Evolutionary conservation across 2,888 invertebrate genomes (phyloP), one percentile per base, ranked within the genome.

Genomic region (Chironomus tentans): DNA sequence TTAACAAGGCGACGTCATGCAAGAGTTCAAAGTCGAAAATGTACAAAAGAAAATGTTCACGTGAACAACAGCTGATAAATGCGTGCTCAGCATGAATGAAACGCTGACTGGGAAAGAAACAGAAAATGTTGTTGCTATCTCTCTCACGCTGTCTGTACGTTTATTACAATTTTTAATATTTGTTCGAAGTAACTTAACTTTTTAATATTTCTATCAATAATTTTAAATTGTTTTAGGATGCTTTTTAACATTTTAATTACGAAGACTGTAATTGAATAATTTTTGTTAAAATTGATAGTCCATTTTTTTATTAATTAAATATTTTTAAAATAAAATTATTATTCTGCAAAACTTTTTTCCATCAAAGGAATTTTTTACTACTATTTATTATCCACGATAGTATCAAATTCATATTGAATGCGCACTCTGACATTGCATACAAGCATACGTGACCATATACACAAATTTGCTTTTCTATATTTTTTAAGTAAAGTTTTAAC

Each of bases 51-150:
- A 76, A 90, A 82, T 89, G 89, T 92, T 92, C 93, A 93, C 93
- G 93, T 94, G 93, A 88, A 88, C 90, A 84, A 84, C 84, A 89
- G 87, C 89, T 92, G 92, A 88, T 89, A 84, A 83, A 84, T 83
- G 86, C 86, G 83, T 84, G 83, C 80, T 80, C 79, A 80, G 80
- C 83, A 83, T 84, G 84, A 83, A 83, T 82, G 79, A 78, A 79
- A 80, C 79, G 79, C 80, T 77, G 77, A 24, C 50, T 47, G 79
- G 28, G 80, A 83, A 78, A 78, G 81, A 80, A 82, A 82, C 70
- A 78, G 78, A 22, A 46, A 38, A 71, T 76, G 71, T 76, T 72
- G n/a, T 68, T 76, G 68, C 71, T 71, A 22, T 65, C 48, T 74
- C 68, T 2, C n/a, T 68, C 68, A 18, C 68, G 13, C 65, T 65